Base-by-base conservation (phyloP, 2,888 invertebrate species). In the Phorcus lineatus region DNA sequence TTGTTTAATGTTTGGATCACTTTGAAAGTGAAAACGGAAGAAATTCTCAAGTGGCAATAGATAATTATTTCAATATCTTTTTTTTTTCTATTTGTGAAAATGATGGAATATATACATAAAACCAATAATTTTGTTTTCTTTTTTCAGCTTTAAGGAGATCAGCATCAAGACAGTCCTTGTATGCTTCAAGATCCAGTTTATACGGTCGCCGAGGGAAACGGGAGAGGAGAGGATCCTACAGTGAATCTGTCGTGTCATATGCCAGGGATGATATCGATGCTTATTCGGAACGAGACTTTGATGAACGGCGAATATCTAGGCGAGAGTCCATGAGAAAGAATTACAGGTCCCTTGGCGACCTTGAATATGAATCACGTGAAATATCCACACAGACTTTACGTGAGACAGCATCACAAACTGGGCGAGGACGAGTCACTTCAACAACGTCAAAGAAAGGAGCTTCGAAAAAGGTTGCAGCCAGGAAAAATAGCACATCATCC, bases 341-440 rank as follows among this genome's bases (percentile, higher is more conserved):
- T 80, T 90, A 86, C 79, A 86, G 85, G 76, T 90, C 90, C 28
- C 86, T 89, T 9, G 89, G 89, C 62, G 90, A 90, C 78, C 83
- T 90, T 19, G 86, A 87, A 52, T 79, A 83, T 66, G 83, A 85
- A 47, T 67, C 81, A 31, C 62, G 78, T 67, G 86, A 85, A 67
- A 67, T 79, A 17, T 84, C 87, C 11, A 89, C 89, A 62, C 88
- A 89, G 54, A 88, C 89, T n/a, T 84, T 90, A 54, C 80, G 88
- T 40, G 90, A 90, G 67, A 88, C 88, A 74, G 89, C 88, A 3
- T 90, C 90, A 3, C 89, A 89, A 82, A 90, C 90, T 13, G 88
- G 89, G 0, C 75, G 53, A 53, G 86, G 85, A 62, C 84, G 86
- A 28, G 82, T 83, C 57, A 88, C 85, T 28, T 78, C 81, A 6